Percentiles rank a stretch among this genome's conserved stretches.
Evolutionary conservation across 2,797 vertebrate species (phyloP).

Genomic region (Alosa sapidissima): DNA sequence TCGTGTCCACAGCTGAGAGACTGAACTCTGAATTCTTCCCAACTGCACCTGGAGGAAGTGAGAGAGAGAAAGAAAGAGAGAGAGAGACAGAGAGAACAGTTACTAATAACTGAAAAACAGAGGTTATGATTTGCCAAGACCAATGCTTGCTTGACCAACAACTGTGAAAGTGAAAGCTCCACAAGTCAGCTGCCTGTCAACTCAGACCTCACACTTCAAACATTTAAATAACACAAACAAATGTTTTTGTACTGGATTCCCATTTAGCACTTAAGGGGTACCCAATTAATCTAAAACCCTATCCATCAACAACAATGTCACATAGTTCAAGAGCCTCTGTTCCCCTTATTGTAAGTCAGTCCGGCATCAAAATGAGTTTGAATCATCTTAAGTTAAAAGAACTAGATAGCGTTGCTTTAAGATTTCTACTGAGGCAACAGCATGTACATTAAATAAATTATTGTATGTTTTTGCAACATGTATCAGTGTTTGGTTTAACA

Average conservation of each 20-base stretch:
- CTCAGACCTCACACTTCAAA: too few relatives aligned
- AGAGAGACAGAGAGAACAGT: neutral
- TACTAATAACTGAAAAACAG: neutral
- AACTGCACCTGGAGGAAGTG: constrained; percentile 34
- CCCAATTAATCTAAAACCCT: too few relatives aligned
- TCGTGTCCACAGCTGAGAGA: constrained; percentile 48
- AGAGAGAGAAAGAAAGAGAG: constrained; percentile 11
- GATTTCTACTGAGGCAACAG: neutral
- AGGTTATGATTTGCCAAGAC: neutral
- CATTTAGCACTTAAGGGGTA: too few relatives aligned
- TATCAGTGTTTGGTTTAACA: too few relatives aligned
- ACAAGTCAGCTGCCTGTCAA: neutral
- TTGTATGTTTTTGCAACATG: neutral
- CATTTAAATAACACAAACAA: too few relatives aligned
- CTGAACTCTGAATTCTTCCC: constrained; percentile 49
- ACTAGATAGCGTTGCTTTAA: too few relatives aligned
- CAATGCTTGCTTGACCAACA: neutral
- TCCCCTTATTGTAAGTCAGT: too few relatives aligned
- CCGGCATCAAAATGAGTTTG: too few relatives aligned
- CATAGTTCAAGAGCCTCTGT: too few relatives aligned
- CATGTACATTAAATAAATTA: neutral
- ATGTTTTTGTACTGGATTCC: too few relatives aligned
- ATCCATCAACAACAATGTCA: too few relatives aligned
- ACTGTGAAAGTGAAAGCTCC: neutral
- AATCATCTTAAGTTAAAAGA: too few relatives aligned